phyloP scores from a whole-genome alignment of 2,797 vertebrate genomes.

The Buceros bicornis region DNA sequence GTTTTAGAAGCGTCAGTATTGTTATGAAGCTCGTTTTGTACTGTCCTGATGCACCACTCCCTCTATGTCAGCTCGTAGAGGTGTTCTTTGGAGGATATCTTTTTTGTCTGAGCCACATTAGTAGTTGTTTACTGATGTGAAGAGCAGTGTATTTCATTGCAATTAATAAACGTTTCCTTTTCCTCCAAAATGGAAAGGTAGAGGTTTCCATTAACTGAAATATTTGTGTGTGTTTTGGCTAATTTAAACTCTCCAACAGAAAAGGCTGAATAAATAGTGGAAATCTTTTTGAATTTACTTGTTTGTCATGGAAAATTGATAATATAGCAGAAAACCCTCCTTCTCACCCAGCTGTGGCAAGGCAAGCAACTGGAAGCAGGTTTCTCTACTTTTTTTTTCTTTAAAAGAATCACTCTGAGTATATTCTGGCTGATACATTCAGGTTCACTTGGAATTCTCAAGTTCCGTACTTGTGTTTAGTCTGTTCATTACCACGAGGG shows the following conservation, averaged over 20 bases:
- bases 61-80: background rate
- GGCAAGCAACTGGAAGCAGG: background rate
- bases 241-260: background rate
- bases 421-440: background rate
- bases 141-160: background rate
- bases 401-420: background rate
- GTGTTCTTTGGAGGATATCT: background rate
- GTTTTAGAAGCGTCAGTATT: slow-evolving; percentile 4
- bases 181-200: background rate
- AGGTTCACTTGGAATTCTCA: background rate
- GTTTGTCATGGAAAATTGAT: background rate
- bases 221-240: background rate
- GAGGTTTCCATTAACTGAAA: background rate
- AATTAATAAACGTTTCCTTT: background rate
- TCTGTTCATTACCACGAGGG: background rate
- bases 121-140: background rate
- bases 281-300: background rate
- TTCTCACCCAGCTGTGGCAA: background rate
- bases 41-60: background rate
- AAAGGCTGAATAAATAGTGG: background rate
- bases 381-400: background rate
- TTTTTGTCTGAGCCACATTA: background rate
- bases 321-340: background rate
- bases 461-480: background rate
- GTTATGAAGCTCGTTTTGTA: slow-evolving; percentile 21